Evolutionary conservation across 1,140 invertebrate species (phyloP).

Genomic region (Lucilia sericata): DNA sequence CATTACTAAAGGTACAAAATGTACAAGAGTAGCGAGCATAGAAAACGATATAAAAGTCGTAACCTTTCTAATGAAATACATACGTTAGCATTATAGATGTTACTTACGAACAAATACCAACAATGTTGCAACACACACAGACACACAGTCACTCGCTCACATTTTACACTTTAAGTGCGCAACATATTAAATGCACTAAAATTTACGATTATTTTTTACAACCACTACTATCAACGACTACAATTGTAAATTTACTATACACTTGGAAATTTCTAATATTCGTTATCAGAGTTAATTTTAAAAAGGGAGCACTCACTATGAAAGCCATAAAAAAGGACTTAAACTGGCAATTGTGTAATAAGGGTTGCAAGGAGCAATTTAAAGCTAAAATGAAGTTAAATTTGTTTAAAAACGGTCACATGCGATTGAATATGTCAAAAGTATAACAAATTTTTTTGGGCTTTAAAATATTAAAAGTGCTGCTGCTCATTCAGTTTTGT

Average conservation of each 20-base stretch:
- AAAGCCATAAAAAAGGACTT: not conserved
- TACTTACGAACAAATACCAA: not conserved
- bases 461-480: not conserved
- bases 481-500: not conserved
- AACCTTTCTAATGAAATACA: conserved; percentile 39
- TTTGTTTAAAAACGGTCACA: too few species aligned
- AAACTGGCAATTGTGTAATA: not conserved
- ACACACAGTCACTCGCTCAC: not conserved
- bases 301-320: not conserved
- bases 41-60: not conserved
- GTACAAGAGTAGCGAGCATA: too few species aligned
- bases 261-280: conserved; percentile 11
- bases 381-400: not conserved
- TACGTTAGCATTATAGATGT: not conserved
- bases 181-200: conserved; percentile 23
- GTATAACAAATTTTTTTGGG: not conserved
- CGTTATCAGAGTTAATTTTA: conserved; percentile 9
- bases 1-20: not conserved
- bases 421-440: too few species aligned
- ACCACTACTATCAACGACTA: not conserved
- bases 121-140: not conserved
- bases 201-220: conserved; percentile 11
- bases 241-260: not conserved
- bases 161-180: not conserved
- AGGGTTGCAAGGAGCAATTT: not conserved